Conservation (phyloP, 2,113 vertebrate genomes). For the Petrocephalus zakoni region DNA sequence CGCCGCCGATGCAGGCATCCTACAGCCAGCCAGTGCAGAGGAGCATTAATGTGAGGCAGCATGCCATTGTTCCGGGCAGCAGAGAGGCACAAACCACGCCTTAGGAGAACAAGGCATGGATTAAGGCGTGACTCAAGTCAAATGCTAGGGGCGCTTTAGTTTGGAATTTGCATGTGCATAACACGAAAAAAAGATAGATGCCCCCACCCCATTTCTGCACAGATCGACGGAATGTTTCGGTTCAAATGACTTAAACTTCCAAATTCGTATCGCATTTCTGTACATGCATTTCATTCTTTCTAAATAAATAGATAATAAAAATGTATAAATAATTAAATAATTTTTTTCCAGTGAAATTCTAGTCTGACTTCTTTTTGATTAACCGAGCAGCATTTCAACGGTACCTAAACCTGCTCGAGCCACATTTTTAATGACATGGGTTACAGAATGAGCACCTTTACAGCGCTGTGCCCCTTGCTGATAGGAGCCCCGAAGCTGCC, state of each 20-base stretch:
- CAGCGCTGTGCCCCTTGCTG: neutral
- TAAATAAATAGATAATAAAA: too few species aligned
- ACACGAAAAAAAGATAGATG: neutral
- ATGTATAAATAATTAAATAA: too few species aligned
- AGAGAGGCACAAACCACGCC: neutral
- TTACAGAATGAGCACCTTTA: neutral
- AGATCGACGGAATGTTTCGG: neutral
- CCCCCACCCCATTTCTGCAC: neutral
- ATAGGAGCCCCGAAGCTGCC: neutral
- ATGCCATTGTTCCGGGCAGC: neutral
- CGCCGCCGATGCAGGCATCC: neutral
- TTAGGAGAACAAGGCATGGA: neutral
- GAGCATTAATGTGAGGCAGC: neutral
- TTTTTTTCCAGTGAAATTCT: neutral
- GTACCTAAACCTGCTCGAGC: neutral
- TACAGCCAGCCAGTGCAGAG: neutral
- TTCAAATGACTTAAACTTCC: neutral
- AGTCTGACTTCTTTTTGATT: neutral
- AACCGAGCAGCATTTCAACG: neutral
- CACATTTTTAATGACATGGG: neutral
- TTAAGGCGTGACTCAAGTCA: neutral
- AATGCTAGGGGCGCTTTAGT: neutral
- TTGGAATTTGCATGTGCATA: neutral
- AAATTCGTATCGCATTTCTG: neutral
- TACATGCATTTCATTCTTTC: neutral